phyloP scores from a whole-genome alignment of 2,797 vertebrate species.

The Trachurus trachurus region DNA sequence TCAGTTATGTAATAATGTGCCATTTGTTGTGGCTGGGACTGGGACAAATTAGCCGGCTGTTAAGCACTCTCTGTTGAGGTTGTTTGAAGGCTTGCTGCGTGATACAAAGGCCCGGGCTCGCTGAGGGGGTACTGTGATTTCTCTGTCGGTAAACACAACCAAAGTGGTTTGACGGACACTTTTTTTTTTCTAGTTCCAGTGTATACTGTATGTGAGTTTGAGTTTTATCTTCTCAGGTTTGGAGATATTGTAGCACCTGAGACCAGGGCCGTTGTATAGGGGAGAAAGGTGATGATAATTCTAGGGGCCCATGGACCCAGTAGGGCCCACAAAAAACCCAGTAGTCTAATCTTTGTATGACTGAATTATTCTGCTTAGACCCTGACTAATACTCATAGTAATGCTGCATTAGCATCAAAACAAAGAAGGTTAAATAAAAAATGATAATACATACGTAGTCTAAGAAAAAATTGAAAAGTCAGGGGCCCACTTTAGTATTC shows the following conservation, averaged over 20 bases:
- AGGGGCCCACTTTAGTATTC: too few relatives aligned
- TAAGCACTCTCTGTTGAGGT: neutral
- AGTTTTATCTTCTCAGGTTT: neutral
- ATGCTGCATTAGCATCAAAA: too few relatives aligned
- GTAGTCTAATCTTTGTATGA: too few relatives aligned
- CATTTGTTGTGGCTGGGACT: neutral
- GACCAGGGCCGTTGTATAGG: too few relatives aligned
- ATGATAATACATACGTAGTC: too few relatives aligned
- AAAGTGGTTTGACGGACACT: neutral
- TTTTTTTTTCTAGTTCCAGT: neutral
- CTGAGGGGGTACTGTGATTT: neutral
- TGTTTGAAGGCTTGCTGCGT: neutral
- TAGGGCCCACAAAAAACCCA: too few relatives aligned
- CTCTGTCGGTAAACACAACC: neutral
- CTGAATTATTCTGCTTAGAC: too few relatives aligned
- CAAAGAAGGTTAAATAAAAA: too few relatives aligned
- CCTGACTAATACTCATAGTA: too few relatives aligned
- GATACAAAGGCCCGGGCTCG: neutral
- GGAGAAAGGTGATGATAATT: too few relatives aligned
- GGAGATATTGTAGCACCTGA: neutral
- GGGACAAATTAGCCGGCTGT: constrained; percentile 9
- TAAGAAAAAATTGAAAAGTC: too few relatives aligned
- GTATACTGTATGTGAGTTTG: neutral
- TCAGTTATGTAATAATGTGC: constrained; percentile 3
- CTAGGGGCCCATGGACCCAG: too few relatives aligned